Base-by-base conservation (phyloP, 2,797 vertebrate species). In the Coranthus polyacanthus region DNA sequence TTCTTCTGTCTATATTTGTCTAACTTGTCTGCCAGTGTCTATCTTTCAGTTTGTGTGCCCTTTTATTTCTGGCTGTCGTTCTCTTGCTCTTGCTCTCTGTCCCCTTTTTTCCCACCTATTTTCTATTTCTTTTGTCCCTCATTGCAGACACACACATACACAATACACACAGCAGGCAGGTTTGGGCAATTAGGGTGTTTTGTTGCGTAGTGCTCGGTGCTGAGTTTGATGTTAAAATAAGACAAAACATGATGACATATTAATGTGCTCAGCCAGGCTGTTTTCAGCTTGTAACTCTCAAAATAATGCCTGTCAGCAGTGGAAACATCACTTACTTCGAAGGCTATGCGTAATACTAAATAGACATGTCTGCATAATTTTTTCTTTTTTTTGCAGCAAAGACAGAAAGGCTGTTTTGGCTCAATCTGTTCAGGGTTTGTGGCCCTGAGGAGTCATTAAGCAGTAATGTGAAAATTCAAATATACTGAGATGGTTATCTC, bases 391-490 rank as follows among this genome's bases (percentile, higher is more conserved):
- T 58, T 56, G 13, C 18, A 53, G 16, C 34, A 41, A 66, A 63
- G 17, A 69, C 8, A 8, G 51, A 64, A 53, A 50, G 29, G 29
- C 45, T 71, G n/a, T 26, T 68, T 53, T 61, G 51, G 22, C 51
- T 67, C 34, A 16, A 32, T 68, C 47, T 50, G 42, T 63, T 68
- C 5, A n/a, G 68, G 17, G 47, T 51, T 46, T 17, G 15, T 49
- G 36, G 51, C 59, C 60, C 29, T 42, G 44, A 72, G 60, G 55
- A 73, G 52, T 77, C 56, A 75, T 84, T 81, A 79, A 49, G 41
- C 26, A 72, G 44, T 72, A 75, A 72, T 55, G 21, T 17, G 54
- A 70, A 39, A 34, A 75, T 53, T 58, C 54, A 18, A 16, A 45
- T 49, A n/a, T 43, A 70, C 46, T 49, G 56, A 70, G 49, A 50